Evolutionary conservation across 2,888 invertebrate genomes (phyloP).

Genomic region (Hololepta plana): DNA sequence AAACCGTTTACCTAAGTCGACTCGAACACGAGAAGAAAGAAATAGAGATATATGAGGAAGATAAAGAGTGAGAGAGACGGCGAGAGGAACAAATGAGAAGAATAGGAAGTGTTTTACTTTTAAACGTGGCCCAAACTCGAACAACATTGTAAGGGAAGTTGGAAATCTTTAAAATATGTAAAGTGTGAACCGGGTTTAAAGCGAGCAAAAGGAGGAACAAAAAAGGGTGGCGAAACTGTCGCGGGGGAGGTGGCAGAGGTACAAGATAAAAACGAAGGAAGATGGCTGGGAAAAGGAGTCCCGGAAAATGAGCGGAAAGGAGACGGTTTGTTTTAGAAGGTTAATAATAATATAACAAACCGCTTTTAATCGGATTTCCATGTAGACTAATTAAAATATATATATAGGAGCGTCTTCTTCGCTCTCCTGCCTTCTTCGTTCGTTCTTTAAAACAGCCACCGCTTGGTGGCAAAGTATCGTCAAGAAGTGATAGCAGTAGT

Average conservation of each 20-base stretch:
- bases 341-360: slow-evolving; percentile 23
- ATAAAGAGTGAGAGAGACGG: no score
- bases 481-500: neutral
- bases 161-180: slow-evolving; percentile 22
- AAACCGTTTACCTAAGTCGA: slow-evolving; percentile 22
- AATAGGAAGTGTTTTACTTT: no score
- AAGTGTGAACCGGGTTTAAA: slow-evolving; percentile 22
- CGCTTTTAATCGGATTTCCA: slow-evolving; percentile 28
- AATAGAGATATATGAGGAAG: slow-evolving; percentile 3
- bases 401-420: no score
- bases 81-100: no score
- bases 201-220: no score
- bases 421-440: neutral
- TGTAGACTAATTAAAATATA: slow-evolving; percentile 29
- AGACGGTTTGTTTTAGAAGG: slow-evolving; percentile 14
- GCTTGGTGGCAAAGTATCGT: no score
- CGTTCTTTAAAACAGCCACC: no score
- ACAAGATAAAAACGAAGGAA: no score
- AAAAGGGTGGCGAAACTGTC: no score
- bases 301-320: neutral
- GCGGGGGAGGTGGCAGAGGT: slow-evolving; percentile 1
- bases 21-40: slow-evolving; percentile 10
- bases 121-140: no score
- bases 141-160: no score
- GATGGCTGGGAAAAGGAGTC: no score